These are phyloP conservation scores for Ochotona princeps DNA, from an alignment of 2,113 vertebrate species.

Conservation along the genomic window DNA sequence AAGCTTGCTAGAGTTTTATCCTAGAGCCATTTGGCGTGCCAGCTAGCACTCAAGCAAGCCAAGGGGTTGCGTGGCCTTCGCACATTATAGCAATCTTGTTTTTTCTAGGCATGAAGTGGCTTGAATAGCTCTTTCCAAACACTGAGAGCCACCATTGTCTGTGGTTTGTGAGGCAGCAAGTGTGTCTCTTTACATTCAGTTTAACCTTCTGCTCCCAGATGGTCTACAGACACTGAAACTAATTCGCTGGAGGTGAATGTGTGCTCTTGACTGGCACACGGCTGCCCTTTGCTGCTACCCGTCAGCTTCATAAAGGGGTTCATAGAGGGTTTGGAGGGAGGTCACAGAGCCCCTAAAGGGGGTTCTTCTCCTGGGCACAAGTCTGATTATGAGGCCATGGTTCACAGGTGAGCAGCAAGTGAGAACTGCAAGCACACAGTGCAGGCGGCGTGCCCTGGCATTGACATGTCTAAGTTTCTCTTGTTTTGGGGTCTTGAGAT, in stretches of 20 bases:
- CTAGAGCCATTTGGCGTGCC: not conserved
- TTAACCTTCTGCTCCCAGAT: not conserved
- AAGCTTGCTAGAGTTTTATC: not conserved
- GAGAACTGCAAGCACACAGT: not conserved
- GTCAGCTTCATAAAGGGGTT: not conserved
- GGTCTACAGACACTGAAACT: not conserved
- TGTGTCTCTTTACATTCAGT: not conserved
- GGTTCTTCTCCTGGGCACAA: not conserved
- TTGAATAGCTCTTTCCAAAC: conserved; percentile 38
- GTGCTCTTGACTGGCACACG: not conserved
- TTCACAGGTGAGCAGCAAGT: not conserved
- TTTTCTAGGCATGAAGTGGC: conserved; percentile 26
- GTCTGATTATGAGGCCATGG: not conserved
- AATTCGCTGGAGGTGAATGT: not conserved
- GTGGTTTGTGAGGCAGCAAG: not conserved
- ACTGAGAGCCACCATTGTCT: not conserved
- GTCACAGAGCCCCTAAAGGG: not conserved
- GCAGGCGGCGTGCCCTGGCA: not conserved
- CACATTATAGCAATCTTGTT: not conserved
- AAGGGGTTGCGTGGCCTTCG: conserved; percentile 49
- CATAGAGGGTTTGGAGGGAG: not conserved
- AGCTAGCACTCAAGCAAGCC: not conserved
- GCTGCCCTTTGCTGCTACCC: not conserved
- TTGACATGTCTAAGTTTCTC: conserved; percentile 34
- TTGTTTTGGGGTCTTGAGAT: conserved; percentile 30